phyloP scores from a whole-genome alignment of 2,797 vertebrate species.

The Aldrovandia affinis region DNA sequence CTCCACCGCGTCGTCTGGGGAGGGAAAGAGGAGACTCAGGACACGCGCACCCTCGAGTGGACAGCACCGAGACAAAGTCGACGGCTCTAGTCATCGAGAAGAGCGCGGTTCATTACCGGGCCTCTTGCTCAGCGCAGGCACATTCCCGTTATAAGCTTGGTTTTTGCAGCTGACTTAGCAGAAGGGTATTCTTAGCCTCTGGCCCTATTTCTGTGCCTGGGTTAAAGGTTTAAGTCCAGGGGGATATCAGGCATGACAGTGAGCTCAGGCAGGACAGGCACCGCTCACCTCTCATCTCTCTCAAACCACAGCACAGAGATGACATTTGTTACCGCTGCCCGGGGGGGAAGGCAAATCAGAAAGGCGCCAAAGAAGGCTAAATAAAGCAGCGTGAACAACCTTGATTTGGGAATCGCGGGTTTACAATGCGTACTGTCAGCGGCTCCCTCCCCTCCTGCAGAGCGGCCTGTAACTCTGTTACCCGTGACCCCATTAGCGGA shows the following conservation, averaged over 20 bases:
- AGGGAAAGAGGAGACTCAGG: not conserved
- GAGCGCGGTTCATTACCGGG: not conserved
- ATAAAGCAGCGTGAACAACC: not conserved
- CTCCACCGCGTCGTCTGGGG: conserved; percentile 73
- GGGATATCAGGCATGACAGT: not conserved
- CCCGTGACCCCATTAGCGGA: not conserved
- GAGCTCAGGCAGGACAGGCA: not conserved
- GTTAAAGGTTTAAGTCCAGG: not conserved
- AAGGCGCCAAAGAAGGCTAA: not conserved
- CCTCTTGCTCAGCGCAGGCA: not conserved
- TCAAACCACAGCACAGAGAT: not conserved
- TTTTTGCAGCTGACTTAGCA: conserved; percentile 1
- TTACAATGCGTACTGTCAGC: not conserved
- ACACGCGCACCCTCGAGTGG: not conserved
- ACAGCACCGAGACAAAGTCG: not conserved
- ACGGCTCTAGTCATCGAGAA: not conserved
- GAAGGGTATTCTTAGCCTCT: not conserved
- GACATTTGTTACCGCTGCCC: not conserved
- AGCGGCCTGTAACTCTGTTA: not conserved
- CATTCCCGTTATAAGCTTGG: too few relatives aligned
- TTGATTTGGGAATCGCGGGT: not conserved
- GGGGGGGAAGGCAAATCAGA: not conserved
- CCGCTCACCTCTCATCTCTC: not conserved
- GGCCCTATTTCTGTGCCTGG: not conserved
- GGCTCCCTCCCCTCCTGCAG: not conserved